Evolutionary conservation across 2,797 vertebrate genomes (phyloP).

Genomic region (Leuciscus waleckii): DNA sequence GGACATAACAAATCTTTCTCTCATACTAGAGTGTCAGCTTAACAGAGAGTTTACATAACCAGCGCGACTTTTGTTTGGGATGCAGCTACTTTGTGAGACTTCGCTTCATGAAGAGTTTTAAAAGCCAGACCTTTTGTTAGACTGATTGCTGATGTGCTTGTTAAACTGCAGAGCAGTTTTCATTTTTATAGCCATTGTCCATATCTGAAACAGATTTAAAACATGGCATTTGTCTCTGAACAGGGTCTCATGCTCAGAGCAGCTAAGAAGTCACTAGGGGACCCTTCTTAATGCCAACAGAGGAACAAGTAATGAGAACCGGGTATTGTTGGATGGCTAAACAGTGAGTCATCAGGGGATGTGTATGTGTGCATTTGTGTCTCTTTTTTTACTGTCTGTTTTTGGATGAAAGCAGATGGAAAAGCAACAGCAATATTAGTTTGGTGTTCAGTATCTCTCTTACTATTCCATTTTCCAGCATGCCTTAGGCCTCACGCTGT

Average conservation of each 20-base stretch:
- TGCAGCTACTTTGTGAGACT: neutral
- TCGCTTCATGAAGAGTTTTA: neutral
- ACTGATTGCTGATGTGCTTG: neutral
- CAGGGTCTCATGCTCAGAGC: constrained; percentile 10
- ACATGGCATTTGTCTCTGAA: neutral
- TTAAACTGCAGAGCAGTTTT: neutral
- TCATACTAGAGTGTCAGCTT: neutral
- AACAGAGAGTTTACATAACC: neutral
- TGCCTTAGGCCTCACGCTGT: neutral
- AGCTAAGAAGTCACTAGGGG: constrained; percentile 27
- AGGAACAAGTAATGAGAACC: constrained; percentile 50
- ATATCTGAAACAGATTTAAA: neutral
- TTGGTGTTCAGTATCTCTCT: neutral
- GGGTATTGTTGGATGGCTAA: constrained; percentile 33
- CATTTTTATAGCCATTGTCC: neutral
- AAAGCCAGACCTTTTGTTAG: neutral
- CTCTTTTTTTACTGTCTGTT: constrained; percentile 27
- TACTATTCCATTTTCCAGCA: neutral
- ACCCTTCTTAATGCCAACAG: constrained; percentile 42
- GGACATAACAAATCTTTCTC: neutral
- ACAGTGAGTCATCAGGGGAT: constrained; percentile 56
- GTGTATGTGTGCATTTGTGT: constrained; percentile 42
- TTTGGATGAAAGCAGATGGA: constrained; percentile 40
- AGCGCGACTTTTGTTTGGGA: neutral
- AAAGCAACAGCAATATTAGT: constrained; percentile 17